Evolutionary conservation across 1,140 invertebrate genomes (phyloP), one percentile per base, ranked within the genome.

Genomic region (Pissodes strobi): DNA sequence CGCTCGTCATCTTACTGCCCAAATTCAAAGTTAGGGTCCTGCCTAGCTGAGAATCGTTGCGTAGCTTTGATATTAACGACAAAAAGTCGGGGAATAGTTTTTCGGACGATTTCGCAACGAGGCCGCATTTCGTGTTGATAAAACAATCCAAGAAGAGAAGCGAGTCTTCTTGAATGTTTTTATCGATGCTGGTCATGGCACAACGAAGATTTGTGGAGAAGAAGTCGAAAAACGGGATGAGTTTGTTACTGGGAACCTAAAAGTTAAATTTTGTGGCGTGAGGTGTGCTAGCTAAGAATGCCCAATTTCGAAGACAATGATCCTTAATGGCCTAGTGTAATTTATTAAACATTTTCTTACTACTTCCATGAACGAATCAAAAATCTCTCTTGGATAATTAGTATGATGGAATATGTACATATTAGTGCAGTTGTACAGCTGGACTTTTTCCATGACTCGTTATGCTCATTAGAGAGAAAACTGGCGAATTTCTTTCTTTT

Each of bases 141-240:
- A 93, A 78, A 51, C 85, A 82, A 71, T 91, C 92, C n/a, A 94
- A 78, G 49, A 92, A 83, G 6, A 86, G 71, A 1, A 95, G 77
- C 0, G 92, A 92, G 76, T 94, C 92, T 75, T 90, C 87, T 74
- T 93, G 89, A 48, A 94, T 88, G 43, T 82, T 81, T 10, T 83
- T 84, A 74, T 91, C 84, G 56, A 95, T 90, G 69, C 94, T 90
- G 8, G 91, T 93, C 90, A 94, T 93, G 0, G 90, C 88, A 81
- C 92, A 94, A 23, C 86, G 84, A 23, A 94, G 75, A 73, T 93
- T 92, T 9, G 89, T 89, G 34, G 86, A 85, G 38, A 94, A 77
- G 8, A 90, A 82, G 64, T 88, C 83, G 72, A 88, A 89, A 72
- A 92, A 91, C 12, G 91, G 90, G 12, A 70, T 48, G 1, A 87